Base-by-base conservation (phyloP, 1,140 invertebrate genomes). In the Triops longicaudatus region DNA sequence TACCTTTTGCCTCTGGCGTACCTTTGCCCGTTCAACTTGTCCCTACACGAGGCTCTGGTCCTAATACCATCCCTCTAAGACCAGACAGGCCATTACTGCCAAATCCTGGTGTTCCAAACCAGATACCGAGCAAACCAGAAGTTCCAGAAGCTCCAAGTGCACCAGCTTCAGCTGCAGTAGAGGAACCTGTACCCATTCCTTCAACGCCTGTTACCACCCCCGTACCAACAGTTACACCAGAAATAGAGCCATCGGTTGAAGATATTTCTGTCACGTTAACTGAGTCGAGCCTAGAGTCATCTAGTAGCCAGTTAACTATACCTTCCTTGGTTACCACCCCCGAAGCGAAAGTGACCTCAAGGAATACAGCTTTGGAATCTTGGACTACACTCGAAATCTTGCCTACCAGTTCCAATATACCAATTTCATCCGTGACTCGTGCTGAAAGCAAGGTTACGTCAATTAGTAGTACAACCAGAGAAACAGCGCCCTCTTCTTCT, bases 21-120 rank as follows among this genome's bases (percentile, higher is more conserved):
- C 91, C 91, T 75, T 83, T 92, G 73, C 90, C 91, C 1, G 91
- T 93, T 79, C 89, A 91, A 82, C 87, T 92, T 72, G 89, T 91
- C 26, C 90, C 91, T 72, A 27, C 72, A 73, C n/a, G 22, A 41
- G 72, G 28, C 76, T 22, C 6, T 73, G 72, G 71, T 17, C 74
- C 50, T n/a, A 75, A 75, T 44, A 75, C 74, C 14, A 77, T 31
- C 11, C 76, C 76, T 17, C 76, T 72, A 6, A 31, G 63, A 41
- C 71, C 76, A 26, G 72, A 77, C 22, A 63, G 50, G 22, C 50
- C 50, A 6, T 63, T 63, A 63, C 10, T 22, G 50, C 50, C 50
- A 26, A 71, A 76, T 26, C 26, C 75, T 42, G 22, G 26, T 26
- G 26, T 75, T 75, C 74, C 42, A 75, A 75, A 42, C 17, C 26